Conservation (phyloP, 2,888 invertebrate species). For the Lamproptera curius region DNA sequence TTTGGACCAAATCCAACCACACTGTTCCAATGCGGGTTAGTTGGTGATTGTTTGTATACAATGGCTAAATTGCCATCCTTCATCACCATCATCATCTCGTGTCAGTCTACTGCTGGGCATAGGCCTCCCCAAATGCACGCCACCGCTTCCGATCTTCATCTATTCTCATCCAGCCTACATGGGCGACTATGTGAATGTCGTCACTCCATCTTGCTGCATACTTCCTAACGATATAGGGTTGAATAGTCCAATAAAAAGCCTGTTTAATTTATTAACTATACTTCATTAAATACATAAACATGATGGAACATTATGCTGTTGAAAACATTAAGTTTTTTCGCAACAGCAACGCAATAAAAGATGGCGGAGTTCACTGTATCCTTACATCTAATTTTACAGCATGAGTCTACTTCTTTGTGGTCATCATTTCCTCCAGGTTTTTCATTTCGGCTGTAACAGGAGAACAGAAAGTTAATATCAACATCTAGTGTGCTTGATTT, state of each 20-base stretch:
- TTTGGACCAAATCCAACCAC: too few relatives aligned
- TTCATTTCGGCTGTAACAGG: slow-evolving; percentile 73
- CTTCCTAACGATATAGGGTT: too few relatives aligned
- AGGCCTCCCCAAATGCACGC: too few relatives aligned
- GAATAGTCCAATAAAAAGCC: slow-evolving; percentile 27
- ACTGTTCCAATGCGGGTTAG: too few relatives aligned
- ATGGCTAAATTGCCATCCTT: too few relatives aligned
- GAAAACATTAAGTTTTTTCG: slow-evolving; percentile 23
- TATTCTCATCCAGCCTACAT: too few relatives aligned
- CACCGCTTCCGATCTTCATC: too few relatives aligned
- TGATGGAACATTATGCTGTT: slow-evolving; percentile 36
- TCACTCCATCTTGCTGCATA: too few relatives aligned
- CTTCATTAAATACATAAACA: slow-evolving; percentile 55
- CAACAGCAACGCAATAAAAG: slow-evolving; percentile 39
- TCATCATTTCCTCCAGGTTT: slow-evolving; percentile 55
- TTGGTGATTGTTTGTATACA: too few relatives aligned
- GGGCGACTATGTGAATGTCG: too few relatives aligned
- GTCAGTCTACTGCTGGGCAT: too few relatives aligned
- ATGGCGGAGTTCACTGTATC: slow-evolving; percentile 43
- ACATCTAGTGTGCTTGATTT: neutral
- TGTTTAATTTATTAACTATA: slow-evolving; percentile 46
- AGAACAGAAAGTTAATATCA: neutral
- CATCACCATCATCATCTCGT: too few relatives aligned
- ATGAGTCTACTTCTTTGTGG: slow-evolving; percentile 44
- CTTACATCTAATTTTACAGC: slow-evolving; percentile 44